Evolutionary conservation across 2,797 vertebrate genomes (phyloP).

Genomic region (Hybognathus amarus): DNA sequence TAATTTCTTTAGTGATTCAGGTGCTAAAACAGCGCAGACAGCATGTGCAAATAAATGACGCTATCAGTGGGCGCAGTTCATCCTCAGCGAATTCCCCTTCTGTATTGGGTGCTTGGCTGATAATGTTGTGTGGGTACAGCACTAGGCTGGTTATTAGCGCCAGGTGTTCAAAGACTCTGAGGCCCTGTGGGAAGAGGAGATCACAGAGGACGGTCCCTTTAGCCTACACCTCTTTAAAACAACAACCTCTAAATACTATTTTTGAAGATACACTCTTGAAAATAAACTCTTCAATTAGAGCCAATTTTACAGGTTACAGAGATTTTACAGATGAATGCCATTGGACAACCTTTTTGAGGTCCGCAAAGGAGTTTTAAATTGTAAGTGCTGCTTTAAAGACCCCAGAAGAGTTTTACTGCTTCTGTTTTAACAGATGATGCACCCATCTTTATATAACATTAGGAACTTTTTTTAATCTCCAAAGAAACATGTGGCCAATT

Average conservation of each 20-base stretch:
- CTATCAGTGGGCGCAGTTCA: conserved; percentile 1
- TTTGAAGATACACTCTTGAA: conserved; percentile 22
- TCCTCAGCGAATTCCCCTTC: conserved; percentile 1
- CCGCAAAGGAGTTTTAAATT: neutral
- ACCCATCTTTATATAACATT: neutral
- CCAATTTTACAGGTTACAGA: neutral
- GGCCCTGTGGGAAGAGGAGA: conserved; percentile 9
- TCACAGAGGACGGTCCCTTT: conserved; percentile 16
- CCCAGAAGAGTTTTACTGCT: neutral
- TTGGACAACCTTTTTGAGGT: neutral
- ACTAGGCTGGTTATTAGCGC: conserved; percentile 23
- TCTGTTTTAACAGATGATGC: neutral
- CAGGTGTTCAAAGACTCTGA: conserved; percentile 28
- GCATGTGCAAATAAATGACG: conserved; percentile 17
- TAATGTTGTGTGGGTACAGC: conserved; percentile 26
- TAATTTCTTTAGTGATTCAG: conserved; percentile 13
- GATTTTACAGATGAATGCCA: neutral
- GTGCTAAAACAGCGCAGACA: conserved; percentile 13
- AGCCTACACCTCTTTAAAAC: conserved; percentile 23
- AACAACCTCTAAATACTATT: conserved; percentile 20
- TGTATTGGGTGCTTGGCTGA: conserved; percentile 1
- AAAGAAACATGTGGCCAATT: neutral
- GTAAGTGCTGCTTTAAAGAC: neutral
- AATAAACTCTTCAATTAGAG: conserved; percentile 6
- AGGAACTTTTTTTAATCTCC: neutral